These are phyloP conservation scores for Drosophila atripex DNA, from an alignment of 2,888 invertebrate genomes.

Conservation along the genomic window DNA sequence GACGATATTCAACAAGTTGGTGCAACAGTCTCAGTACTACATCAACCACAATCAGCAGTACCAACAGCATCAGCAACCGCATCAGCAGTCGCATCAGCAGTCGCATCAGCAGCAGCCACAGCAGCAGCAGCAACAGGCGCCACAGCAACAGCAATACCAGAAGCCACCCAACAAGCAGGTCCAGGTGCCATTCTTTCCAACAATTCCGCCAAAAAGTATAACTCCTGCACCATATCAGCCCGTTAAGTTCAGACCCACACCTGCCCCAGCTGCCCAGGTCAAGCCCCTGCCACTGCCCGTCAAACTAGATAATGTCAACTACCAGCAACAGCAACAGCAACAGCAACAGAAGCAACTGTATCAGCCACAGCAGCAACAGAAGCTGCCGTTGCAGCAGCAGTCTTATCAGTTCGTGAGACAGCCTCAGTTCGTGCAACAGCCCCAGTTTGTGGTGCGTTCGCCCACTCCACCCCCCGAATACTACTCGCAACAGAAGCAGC, in stretches of 20 bases:
- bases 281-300: slow-evolving; percentile 77
- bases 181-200: slow-evolving; percentile 77
- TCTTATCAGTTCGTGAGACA: slow-evolving; percentile 84
- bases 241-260: slow-evolving; percentile 81
- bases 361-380: slow-evolving; percentile 68
- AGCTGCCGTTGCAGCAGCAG: slow-evolving; percentile 77
- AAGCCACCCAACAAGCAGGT: slow-evolving; percentile 73
- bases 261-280: slow-evolving; percentile 62
- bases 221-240: slow-evolving; percentile 79
- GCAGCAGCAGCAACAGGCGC: slow-evolving; percentile 32
- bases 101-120: slow-evolving; percentile 54
- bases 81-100: slow-evolving; percentile 69
- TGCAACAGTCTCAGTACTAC: slow-evolving; percentile 77
- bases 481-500: slow-evolving; percentile 56
- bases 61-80: slow-evolving; percentile 56
- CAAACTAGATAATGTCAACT: slow-evolving; percentile 74
- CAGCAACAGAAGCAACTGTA: slow-evolving; percentile 59
- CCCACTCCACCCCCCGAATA: slow-evolving; percentile 63
- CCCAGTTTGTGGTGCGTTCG: slow-evolving; percentile 69
- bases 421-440: slow-evolving; percentile 79
- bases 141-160: slow-evolving; percentile 64
- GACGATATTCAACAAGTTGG: slow-evolving; percentile 68
- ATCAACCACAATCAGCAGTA: slow-evolving; percentile 79
- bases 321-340: slow-evolving; percentile 78
- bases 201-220: slow-evolving; percentile 70